phyloP scores from a whole-genome alignment of 2,888 invertebrate species.

The Clusia tigrina region DNA sequence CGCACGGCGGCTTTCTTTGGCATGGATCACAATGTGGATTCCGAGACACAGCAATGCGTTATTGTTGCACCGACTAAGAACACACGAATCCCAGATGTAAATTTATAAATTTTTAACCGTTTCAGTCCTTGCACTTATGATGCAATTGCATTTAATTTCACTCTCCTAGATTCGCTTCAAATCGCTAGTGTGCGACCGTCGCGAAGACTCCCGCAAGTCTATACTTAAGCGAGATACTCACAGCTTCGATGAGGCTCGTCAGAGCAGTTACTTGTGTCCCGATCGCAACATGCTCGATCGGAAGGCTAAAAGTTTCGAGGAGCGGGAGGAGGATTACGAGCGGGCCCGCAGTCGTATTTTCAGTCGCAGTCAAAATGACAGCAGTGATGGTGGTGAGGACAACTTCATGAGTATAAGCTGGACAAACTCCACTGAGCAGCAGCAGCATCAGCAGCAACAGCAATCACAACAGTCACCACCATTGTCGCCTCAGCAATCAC shows the following conservation, averaged over 20 bases:
- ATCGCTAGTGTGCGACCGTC: conserved; percentile 74
- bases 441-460: conserved; percentile 40
- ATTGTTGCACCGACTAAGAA: conserved; percentile 80
- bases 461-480: conserved; percentile 30
- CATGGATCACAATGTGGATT: conserved; percentile 92
- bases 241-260: conserved; percentile 77
- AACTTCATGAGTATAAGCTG: conserved; percentile 49
- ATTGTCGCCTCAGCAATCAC: no score
- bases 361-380: conserved; percentile 54
- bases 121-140: not conserved
- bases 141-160: not conserved
- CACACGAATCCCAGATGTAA: conserved; percentile 64
- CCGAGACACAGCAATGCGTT: conserved; percentile 78
- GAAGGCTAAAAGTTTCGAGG: conserved; percentile 87
- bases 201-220: conserved; percentile 76
- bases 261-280: conserved; percentile 67
- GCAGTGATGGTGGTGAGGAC: conserved; percentile 43
- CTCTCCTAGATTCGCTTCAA: conserved; percentile 71
- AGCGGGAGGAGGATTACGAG: conserved; percentile 89
- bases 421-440: conserved; percentile 48
- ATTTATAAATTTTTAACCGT: conserved; percentile 10
- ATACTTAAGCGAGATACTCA: conserved; percentile 85
- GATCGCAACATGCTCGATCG: conserved; percentile 74
- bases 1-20: conserved; percentile 93
- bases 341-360: conserved; percentile 87